These are phyloP conservation scores for Xiphophorus couchianus DNA, from an alignment of 2,113 vertebrate genomes.

Conservation along the genomic window DNA sequence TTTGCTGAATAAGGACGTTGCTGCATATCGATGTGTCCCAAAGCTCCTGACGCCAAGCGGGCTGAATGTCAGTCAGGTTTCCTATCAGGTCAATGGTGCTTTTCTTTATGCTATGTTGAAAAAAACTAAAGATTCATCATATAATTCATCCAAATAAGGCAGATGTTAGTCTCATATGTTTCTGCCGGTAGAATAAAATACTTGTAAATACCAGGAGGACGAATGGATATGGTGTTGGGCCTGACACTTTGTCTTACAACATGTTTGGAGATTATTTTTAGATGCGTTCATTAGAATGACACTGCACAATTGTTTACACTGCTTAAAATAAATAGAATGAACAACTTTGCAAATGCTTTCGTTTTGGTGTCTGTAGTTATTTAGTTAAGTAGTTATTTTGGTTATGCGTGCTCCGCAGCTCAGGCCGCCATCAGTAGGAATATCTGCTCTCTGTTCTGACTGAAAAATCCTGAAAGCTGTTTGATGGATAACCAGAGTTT, in stretches of 20 bases:
- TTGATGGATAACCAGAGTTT: neutral
- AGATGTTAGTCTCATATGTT: neutral
- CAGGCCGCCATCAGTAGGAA: neutral
- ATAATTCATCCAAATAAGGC: neutral
- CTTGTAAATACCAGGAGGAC: neutral
- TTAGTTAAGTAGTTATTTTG: neutral
- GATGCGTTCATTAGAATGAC: neutral
- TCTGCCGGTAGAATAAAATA: neutral
- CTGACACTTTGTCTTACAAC: neutral
- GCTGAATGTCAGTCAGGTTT: slow-evolving; percentile 1
- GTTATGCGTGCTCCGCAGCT: neutral
- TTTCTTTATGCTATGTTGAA: neutral
- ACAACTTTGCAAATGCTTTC: neutral
- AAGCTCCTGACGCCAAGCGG: slow-evolving; percentile 1
- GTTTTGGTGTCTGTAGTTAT: neutral
- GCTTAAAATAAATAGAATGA: neutral
- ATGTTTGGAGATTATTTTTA: neutral
- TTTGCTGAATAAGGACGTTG: slow-evolving; percentile 29
- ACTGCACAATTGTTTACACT: neutral
- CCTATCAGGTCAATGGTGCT: too few relatives aligned
- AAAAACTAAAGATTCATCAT: too few relatives aligned
- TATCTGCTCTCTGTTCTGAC: neutral
- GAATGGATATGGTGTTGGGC: neutral
- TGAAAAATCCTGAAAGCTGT: neutral
- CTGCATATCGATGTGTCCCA: slow-evolving; percentile 14